Base-by-base conservation (phyloP, 2,888 invertebrate species). In the Synergus gifuensis region DNA sequence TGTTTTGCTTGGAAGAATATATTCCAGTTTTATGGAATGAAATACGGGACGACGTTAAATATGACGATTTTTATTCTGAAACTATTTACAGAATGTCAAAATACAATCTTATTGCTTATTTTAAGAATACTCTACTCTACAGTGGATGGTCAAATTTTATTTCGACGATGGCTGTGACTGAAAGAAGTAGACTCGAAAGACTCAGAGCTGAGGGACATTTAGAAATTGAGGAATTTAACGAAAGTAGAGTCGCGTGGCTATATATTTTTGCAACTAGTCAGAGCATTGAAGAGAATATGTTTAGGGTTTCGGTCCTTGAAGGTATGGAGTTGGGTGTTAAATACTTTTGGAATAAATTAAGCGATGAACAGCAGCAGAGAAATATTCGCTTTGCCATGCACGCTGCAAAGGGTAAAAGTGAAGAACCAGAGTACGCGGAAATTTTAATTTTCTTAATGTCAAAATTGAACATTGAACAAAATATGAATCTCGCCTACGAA, bases 21-120 rank as follows among this genome's bases (percentile, higher is more conserved):
- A 66, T 66, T 66, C 66, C 66, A n/a, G 0, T 2, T n/a, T 66
- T 66, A 18, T 66, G 66, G 66, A 42, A n/a, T 1, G 42, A 40
- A n/a, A 66, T 66, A n/a, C 40, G 42, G 0, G 12, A 42, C 11
- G 42, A 66, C 0, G 42, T 66, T 7, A n/a, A 66, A 40, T 11
- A 11, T 3, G 18, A 11, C 5, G 66, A 66, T 4, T 66, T 66
- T 42, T 66, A 66, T 42, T 18, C 66, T 4, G 40, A 66, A 42
- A 66, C 66, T 16, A 66, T 66, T 66, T 66, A 66, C n/a, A 66
- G 42, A 66, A 66, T 66, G 66, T 40, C 66, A n/a, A 18, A 66
- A 42, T 66, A 66, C 11, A 66, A 42, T 66, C n/a, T 66, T 11
- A 66, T 66, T n/a, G 66, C 66, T 4, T 66, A 42, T 11, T 66